Conservation (phyloP, 2,888 invertebrate species). For the Heliconius erato region DNA sequence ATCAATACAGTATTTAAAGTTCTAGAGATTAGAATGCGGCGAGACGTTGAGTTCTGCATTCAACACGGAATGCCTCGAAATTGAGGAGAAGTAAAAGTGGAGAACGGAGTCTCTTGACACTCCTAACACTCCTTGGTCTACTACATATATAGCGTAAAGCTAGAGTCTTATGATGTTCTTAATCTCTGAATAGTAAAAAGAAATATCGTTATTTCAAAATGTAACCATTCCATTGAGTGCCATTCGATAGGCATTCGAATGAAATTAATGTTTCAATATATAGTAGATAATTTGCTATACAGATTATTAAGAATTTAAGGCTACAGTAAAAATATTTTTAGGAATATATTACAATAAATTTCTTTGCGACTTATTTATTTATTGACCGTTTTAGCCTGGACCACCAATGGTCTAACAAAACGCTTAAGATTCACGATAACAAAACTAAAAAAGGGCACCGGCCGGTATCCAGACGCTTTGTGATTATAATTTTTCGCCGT, state of each 20-base stretch:
- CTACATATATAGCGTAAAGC: neutral
- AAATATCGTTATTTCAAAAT: too few relatives aligned
- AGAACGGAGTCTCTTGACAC: neutral
- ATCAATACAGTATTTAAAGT: too few relatives aligned
- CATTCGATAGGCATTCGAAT: too few relatives aligned
- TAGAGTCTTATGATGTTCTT: neutral
- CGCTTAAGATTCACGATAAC: neutral
- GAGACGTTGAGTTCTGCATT: too few relatives aligned
- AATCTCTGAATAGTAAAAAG: too few relatives aligned
- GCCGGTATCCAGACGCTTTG: conserved; percentile 20
- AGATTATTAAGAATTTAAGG: too few relatives aligned
- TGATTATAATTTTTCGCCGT: conserved; percentile 22
- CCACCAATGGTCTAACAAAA: conserved; percentile 18
- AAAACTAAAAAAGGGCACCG: conserved; percentile 4
- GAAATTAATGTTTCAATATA: too few relatives aligned
- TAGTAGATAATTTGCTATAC: too few relatives aligned
- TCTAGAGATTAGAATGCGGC: too few relatives aligned
- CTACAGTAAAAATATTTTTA: neutral
- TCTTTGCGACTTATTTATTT: neutral
- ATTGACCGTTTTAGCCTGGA: neutral
- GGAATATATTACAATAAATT: neutral
- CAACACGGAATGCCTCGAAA: too few relatives aligned
- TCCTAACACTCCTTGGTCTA: too few relatives aligned
- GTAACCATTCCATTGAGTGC: too few relatives aligned
- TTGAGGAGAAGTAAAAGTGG: neutral